Conservation (phyloP, 2,888 invertebrate species). For the Ctena decussata region DNA sequence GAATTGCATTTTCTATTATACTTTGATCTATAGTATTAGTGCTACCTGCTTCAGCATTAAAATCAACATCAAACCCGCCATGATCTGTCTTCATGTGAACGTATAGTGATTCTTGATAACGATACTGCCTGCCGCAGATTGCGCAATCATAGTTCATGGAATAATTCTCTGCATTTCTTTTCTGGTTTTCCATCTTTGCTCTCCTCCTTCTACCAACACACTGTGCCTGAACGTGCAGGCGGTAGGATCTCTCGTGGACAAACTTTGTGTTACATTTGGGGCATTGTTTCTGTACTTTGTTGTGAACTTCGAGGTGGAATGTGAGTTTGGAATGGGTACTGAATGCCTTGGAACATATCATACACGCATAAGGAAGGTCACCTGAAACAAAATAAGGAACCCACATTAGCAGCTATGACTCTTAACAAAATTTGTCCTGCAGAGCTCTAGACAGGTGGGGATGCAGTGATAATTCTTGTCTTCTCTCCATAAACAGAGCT, state of each 20-base stretch:
- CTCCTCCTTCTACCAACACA: constrained; percentile 61
- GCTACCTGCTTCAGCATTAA: neutral
- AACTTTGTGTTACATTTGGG: constrained; percentile 64
- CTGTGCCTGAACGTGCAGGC: constrained; percentile 57
- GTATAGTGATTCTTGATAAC: neutral
- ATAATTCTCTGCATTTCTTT: neutral
- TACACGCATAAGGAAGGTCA: constrained; percentile 56
- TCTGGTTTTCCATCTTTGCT: neutral
- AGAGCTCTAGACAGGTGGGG: no score
- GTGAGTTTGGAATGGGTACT: constrained; percentile 52
- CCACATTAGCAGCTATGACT: no score
- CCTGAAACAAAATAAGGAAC: constrained; percentile 30
- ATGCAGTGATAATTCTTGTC: no score
- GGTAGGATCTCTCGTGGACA: constrained; percentile 63
- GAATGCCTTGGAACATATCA: constrained; percentile 49
- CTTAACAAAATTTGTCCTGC: no score
- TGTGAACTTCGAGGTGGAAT: constrained; percentile 62
- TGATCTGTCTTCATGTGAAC: neutral
- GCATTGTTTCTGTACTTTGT: constrained; percentile 48
- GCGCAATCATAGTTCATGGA: neutral
- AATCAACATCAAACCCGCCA: neutral
- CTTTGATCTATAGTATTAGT: neutral
- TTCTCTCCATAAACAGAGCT: no score
- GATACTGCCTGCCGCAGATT: neutral
- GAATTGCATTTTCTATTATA: neutral